These are phyloP conservation scores for Natator depressus DNA, from an alignment of 2,113 vertebrate species.

Conservation along the genomic window DNA sequence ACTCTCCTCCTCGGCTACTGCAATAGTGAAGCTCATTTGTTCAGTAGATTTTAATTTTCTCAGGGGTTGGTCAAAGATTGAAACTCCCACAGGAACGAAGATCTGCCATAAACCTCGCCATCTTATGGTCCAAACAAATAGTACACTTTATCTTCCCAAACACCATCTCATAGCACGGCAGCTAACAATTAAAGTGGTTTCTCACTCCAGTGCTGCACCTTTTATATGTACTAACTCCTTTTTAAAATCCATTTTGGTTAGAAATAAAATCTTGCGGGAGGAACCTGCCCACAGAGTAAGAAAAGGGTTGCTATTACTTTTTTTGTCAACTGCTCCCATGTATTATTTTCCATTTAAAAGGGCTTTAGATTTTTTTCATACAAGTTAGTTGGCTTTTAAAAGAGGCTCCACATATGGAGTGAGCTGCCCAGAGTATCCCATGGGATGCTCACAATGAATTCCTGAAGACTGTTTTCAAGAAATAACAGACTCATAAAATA, in stretches of 20 bases:
- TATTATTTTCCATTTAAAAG: neutral
- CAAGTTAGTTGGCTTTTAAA: neutral
- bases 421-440: neutral
- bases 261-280: neutral
- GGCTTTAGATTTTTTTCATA: neutral
- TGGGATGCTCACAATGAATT: fast-evolving
- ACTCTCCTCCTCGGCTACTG: neutral
- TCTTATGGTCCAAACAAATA: neutral
- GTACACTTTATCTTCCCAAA: no score
- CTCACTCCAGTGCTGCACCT: neutral
- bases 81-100: neutral
- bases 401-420: neutral
- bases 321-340: neutral
- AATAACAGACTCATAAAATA: neutral
- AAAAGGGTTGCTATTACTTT: neutral
- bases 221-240: neutral
- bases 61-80: neutral
- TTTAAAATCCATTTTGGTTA: neutral
- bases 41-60: neutral
- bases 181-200: neutral
- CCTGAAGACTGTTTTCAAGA: neutral
- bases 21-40: neutral
- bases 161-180: no score
- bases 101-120: neutral
- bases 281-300: neutral